Percentiles rank a stretch among this genome's conserved stretches.
phyloP scores from a whole-genome alignment of 2,797 vertebrate genomes.

The Sebastes minor region DNA sequence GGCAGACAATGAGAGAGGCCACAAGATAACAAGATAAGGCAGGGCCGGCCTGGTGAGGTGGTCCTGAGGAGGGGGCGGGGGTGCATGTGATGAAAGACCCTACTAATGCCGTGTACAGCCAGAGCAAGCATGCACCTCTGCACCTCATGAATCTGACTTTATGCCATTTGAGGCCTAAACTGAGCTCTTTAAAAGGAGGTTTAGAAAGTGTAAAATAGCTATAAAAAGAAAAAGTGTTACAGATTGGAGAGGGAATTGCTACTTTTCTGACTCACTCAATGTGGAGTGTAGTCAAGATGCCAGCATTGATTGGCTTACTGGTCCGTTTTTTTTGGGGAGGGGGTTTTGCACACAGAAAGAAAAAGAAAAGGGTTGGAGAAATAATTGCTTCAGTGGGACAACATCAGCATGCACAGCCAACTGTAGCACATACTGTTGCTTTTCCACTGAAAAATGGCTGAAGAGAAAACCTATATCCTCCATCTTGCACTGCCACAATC shows the following conservation, averaged over 20 bases:
- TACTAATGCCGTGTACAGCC: constrained; percentile 4
- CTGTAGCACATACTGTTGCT: background rate
- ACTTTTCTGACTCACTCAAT: background rate
- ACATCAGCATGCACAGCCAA: constrained; percentile 23
- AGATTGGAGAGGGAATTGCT: background rate
- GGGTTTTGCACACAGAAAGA: background rate
- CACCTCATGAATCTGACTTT: background rate
- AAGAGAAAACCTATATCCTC: constrained; percentile 1
- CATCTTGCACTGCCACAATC: constrained; percentile 4
- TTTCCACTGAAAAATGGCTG: background rate
- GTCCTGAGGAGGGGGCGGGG: constrained; percentile 14
- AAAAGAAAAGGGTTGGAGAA: constrained; percentile 27
- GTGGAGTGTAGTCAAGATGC: constrained; percentile 1
- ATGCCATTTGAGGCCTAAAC: background rate
- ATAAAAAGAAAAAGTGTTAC: background rate
- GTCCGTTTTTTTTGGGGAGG: background rate
- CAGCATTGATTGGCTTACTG: constrained; percentile 28
- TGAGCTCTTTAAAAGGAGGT: background rate
- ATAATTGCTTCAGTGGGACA: constrained; percentile 36
- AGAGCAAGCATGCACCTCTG: background rate
- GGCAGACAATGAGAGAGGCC: constrained; percentile 58
- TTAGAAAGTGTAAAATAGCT: background rate
- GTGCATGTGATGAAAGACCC: constrained; percentile 26
- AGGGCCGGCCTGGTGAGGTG: constrained; percentile 30
- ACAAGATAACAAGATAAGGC: constrained; percentile 67